Percentiles rank a stretch among this genome's conserved stretches.
These are phyloP conservation scores for Clusia tigrina DNA, from an alignment of 2,888 invertebrate species.

Conservation along the genomic window DNA sequence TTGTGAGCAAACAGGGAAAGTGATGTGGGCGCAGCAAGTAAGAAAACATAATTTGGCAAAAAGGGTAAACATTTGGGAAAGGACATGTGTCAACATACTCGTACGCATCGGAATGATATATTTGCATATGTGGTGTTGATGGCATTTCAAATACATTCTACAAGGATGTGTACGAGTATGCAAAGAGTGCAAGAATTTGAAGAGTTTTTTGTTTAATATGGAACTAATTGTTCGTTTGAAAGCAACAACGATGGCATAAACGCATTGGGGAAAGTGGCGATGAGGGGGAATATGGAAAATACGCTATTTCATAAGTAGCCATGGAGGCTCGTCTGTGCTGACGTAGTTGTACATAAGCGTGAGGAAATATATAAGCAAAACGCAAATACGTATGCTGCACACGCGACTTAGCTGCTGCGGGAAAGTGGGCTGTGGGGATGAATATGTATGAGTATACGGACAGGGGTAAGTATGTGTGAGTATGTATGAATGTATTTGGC, in stretches of 20 bases:
- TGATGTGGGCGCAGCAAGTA: no score
- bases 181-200: not conserved
- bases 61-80: no score
- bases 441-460: no score
- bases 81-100: no score
- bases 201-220: no score
- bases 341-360: conserved; percentile 29
- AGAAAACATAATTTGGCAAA: no score
- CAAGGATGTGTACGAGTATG: not conserved
- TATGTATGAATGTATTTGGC: conserved; percentile 21
- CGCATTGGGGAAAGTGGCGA: not conserved
- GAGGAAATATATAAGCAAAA: not conserved
- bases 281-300: not conserved
- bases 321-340: conserved; percentile 40
- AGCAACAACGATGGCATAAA: no score
- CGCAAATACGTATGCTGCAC: conserved; percentile 5
- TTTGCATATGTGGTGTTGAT: not conserved
- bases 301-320: not conserved
- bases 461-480: conserved; percentile 15
- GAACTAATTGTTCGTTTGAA: no score
- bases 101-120: no score
- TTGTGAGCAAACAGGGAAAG: no score
- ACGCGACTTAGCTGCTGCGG: conserved; percentile 24
- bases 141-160: not conserved
- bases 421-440: no score